Evolutionary conservation across 2,888 invertebrate genomes (phyloP), one percentile per base, ranked within the genome.

Genomic region (Drosophila fungiperda): DNA sequence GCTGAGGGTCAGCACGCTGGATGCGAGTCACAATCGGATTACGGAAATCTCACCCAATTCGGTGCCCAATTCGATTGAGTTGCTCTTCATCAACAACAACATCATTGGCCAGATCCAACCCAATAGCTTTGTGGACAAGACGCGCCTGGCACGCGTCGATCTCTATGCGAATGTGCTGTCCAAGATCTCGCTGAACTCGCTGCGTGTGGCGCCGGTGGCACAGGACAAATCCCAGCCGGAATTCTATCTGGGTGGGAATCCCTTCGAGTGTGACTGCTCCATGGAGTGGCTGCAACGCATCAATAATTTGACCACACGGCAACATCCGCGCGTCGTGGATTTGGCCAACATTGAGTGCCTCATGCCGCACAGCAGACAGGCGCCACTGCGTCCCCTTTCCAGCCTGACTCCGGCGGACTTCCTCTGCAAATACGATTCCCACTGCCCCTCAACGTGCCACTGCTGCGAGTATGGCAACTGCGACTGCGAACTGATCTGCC

Each of bases 401-500:
- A 95, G 96, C 77, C 96, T 97, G 38, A 95, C 96, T 86, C 95
- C 97, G 64, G 95, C 96, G 78, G 97, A 98, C 93, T 98, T 98
- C 94, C 95, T 98, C 87, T 98, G 98, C 94, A 96, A 96, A 89
- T 98, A 98, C 94, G 97, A 97, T 92, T 96, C 97, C 62, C 98
- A 98, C 93, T 99, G 99, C 94, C 98, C 98, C 93, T 97, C 98
- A 48, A 95, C 97, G 59, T 99, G 99, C 93, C 97, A 98, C 92
- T 99, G 99, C 93, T 99, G 99, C 93, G 98, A 98, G 92, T 98
- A 97, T 92, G 98, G 98, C 92, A 97, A 97, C 74, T 99, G 99
- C 93, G 98, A 98, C 93, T 99, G 99, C 94, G 98, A 98, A 94
- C 98, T 98, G 97, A 98, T 97, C 77, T 99, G 99, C 92, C 99